Conservation (phyloP, 1,140 invertebrate genomes). For the Papilio glaucus region DNA sequence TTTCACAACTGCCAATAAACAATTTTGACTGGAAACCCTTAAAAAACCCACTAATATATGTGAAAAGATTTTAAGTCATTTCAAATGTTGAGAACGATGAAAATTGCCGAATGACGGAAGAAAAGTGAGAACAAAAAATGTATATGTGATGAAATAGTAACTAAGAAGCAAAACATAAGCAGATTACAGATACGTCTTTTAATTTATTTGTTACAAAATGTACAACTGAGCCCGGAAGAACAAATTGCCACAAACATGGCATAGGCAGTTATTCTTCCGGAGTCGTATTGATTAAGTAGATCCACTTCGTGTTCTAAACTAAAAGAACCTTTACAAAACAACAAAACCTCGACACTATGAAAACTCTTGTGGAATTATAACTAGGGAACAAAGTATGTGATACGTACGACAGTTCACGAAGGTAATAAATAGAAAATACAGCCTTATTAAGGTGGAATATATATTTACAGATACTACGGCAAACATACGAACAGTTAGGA, state of each 20-base stretch:
- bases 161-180: constrained; percentile 32
- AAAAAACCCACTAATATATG: not conserved
- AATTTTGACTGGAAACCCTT: not conserved
- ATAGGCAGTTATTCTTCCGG: not conserved
- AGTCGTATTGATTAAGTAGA: not conserved
- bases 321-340: not conserved
- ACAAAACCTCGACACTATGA: not conserved
- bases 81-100: not conserved
- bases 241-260: not conserved
- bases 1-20: not conserved
- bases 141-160: not conserved
- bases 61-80: not conserved
- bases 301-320: not conserved
- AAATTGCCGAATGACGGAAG: not conserved
- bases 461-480: constrained; percentile 28
- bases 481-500: constrained; percentile 29
- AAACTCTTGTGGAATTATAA: not conserved
- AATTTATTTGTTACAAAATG: constrained; percentile 7
- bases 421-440: constrained; percentile 40
- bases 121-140: not conserved
- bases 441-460: constrained; percentile 46
- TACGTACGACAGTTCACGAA: constrained; percentile 13
- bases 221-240: not conserved
- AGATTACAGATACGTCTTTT: not conserved
- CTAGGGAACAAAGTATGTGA: constrained; percentile 9